phyloP scores from a whole-genome alignment of 2,888 invertebrate species.

The Hypsopygia costalis region DNA sequence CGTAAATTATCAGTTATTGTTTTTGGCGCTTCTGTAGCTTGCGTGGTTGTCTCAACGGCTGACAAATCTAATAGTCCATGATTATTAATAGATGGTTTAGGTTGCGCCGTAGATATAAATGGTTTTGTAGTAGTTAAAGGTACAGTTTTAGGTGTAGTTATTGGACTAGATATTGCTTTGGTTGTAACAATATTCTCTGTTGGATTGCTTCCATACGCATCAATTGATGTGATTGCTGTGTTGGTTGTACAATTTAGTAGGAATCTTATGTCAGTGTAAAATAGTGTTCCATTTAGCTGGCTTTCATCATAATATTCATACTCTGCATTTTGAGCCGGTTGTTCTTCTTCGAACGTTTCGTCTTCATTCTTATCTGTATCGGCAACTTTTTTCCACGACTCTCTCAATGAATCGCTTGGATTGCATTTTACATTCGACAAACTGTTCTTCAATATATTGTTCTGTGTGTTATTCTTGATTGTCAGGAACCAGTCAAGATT shows the following conservation, averaged over 20 bases:
- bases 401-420: conserved; percentile 46
- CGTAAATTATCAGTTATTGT: conserved; percentile 13
- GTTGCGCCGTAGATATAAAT: not conserved
- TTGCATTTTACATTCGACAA: conserved; percentile 63
- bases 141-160: conserved; percentile 6
- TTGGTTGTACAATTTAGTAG: conserved; percentile 48
- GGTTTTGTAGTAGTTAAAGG: conserved; percentile 13
- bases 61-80: conserved; percentile 28
- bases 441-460: conserved; percentile 41
- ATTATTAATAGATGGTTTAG: conserved; percentile 13
- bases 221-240: not conserved
- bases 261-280: conserved; percentile 59
- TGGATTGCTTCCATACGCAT: conserved; percentile 12
- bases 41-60: conserved; percentile 17
- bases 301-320: conserved; percentile 70
- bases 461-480: conserved; percentile 58
- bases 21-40: conserved; percentile 15
- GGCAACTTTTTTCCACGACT: conserved; percentile 45
- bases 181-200: conserved; percentile 12
- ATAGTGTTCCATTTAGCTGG: conserved; percentile 63
- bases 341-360: conserved; percentile 30
- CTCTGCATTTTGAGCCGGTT: conserved; percentile 34
- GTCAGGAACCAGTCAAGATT: conserved; percentile 59
- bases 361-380: conserved; percentile 29
- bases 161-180: conserved; percentile 20